These are phyloP conservation scores for Ischnus inquisitorius DNA, from an alignment of 2,888 invertebrate species.

Conservation along the genomic window DNA sequence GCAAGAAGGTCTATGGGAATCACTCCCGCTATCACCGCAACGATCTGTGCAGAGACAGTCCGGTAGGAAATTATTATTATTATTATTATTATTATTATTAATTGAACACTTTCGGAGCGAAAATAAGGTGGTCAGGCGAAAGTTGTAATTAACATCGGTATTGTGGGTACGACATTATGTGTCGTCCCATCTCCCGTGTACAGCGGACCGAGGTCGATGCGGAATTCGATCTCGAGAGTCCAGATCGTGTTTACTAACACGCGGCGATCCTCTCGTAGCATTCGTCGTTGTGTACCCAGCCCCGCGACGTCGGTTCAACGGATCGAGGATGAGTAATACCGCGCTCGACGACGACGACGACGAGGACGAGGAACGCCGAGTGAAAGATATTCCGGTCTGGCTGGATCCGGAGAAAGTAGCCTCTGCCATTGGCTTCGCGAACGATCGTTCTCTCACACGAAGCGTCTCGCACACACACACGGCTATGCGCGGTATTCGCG, in stretches of 20 bases:
- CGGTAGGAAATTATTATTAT: no score
- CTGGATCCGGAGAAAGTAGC: conserved; percentile 77
- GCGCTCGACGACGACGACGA: conserved; percentile 31
- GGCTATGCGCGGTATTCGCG: neutral
- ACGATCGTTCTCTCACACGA: neutral
- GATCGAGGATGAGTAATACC: conserved; percentile 73
- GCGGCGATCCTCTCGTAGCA: conserved; percentile 36
- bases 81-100: no score
- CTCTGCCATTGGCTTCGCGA: conserved; percentile 54
- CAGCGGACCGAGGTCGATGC: conserved; percentile 17
- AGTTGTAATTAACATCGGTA: conserved; percentile 41
- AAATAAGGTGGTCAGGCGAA: conserved; percentile 36
- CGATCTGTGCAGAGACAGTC: no score
- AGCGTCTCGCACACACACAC: conserved; percentile 3
- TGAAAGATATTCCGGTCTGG: conserved; percentile 76
- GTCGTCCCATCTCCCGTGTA: neutral
- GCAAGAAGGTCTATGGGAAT: no score
- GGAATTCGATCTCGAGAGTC: conserved; percentile 52
- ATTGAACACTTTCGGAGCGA: no score
- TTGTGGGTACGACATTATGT: conserved; percentile 1
- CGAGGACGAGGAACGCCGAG: conserved; percentile 61
- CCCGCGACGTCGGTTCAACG: conserved; percentile 46
- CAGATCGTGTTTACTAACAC: conserved; percentile 52
- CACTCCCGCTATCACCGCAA: no score
- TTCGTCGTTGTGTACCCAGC: conserved; percentile 2